These are phyloP conservation scores for Triplophysa yarkandensis DNA, from an alignment of 2,797 vertebrate genomes.

Conservation along the genomic window DNA sequence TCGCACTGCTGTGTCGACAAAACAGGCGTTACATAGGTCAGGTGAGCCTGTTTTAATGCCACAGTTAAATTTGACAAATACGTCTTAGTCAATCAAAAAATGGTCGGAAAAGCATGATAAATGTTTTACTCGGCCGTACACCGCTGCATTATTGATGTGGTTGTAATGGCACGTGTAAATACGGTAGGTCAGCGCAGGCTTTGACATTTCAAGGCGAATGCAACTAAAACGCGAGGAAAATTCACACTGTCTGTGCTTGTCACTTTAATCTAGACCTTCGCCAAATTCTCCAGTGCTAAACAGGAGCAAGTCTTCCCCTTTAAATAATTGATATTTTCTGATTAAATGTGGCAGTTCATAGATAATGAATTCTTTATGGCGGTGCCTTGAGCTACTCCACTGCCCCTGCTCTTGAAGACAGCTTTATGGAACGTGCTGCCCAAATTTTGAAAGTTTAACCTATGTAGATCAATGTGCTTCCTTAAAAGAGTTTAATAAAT, in stretches of 20 bases:
- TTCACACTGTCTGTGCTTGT: conserved; percentile 63
- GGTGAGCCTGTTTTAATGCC: conserved; percentile 70
- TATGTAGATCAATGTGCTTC: conserved; percentile 99
- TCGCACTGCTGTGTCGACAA: conserved; percentile 78
- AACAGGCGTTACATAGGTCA: conserved; percentile 74
- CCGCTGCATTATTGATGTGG: conserved; percentile 67
- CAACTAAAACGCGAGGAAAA: conserved; percentile 57
- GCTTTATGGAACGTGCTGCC: conserved; percentile 91
- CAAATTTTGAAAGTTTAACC: conserved; percentile 98
- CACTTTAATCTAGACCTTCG: conserved; percentile 71
- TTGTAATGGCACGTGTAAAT: conserved; percentile 61
- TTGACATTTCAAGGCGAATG: conserved; percentile 55
- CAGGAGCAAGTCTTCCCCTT: conserved; percentile 85
- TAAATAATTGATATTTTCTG: conserved; percentile 97
- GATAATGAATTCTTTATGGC: conserved; percentile 93
- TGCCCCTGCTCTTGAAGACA: conserved; percentile 88
- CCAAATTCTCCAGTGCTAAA: conserved; percentile 80
- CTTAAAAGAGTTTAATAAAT: conserved; percentile 99
- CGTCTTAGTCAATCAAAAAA: conserved; percentile 64
- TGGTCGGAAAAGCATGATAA: conserved; percentile 72
- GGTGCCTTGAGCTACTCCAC: conserved; percentile 90
- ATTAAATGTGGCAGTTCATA: conserved; percentile 91
- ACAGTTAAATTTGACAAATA: conserved; percentile 65
- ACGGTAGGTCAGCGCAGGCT: conserved; percentile 50
- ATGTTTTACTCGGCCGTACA: conserved; percentile 71